Conservation (phyloP, 2,113 vertebrate species). For the Amphiprion percula region DNA sequence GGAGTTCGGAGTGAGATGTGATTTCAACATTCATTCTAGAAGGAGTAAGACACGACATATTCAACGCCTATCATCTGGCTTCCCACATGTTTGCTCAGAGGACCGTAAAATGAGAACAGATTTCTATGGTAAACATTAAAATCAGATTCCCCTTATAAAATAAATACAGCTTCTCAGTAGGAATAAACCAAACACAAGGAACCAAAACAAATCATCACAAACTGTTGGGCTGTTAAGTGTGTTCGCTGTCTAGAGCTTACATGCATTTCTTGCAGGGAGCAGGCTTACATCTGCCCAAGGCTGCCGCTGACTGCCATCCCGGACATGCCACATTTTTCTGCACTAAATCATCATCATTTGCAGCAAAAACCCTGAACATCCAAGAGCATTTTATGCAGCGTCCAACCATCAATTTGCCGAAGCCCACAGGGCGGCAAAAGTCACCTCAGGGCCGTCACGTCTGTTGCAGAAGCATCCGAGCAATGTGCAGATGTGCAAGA, state of each 20-base stretch:
- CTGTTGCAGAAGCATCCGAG: slow-evolving; percentile 43
- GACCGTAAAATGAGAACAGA: slow-evolving; percentile 57
- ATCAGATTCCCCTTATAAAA: slow-evolving; percentile 89
- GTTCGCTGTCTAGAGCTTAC: slow-evolving; percentile 49
- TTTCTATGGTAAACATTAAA: slow-evolving; percentile 78
- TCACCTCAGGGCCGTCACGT: slow-evolving; percentile 26
- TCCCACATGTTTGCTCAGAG: slow-evolving; percentile 36
- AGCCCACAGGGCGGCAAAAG: slow-evolving; percentile 11
- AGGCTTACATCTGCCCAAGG: slow-evolving; percentile 27
- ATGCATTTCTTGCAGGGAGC: slow-evolving; percentile 63
- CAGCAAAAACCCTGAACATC: slow-evolving; percentile 37
- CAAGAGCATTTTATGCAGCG: slow-evolving; percentile 39
- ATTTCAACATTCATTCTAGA: slow-evolving; percentile 82
- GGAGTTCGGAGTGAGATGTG: slow-evolving; percentile 67
- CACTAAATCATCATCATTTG: slow-evolving; percentile 50
- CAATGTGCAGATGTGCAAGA: slow-evolving; percentile 48
- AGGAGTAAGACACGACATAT: slow-evolving; percentile 58
- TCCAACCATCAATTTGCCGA: slow-evolving; percentile 41
- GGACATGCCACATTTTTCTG: slow-evolving; percentile 20
- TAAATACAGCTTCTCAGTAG: slow-evolving; percentile 91
- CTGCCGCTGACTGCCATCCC: slow-evolving; percentile 35
- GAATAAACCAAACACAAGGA: slow-evolving; percentile 64
- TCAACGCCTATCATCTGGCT: slow-evolving; percentile 45
- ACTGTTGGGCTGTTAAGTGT: slow-evolving; percentile 30
- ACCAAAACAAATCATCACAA: slow-evolving; percentile 59